Evolutionary conservation across 2,113 vertebrate genomes (phyloP).

Genomic region (Acanthisitta chloris): DNA sequence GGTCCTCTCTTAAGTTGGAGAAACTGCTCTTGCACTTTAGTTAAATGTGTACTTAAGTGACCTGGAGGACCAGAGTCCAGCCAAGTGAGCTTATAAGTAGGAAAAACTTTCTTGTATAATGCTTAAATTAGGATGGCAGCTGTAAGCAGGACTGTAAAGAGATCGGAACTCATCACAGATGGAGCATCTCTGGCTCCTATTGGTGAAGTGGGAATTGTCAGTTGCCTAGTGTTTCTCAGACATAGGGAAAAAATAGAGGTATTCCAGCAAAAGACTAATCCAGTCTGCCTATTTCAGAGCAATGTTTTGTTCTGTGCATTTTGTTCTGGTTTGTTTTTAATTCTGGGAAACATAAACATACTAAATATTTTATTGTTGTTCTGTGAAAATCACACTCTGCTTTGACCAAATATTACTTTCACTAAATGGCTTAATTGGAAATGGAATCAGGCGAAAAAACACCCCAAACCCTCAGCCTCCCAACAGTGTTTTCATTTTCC

Average conservation of each 20-base stretch:
- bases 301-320: not conserved
- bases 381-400: not conserved
- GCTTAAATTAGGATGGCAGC: not conserved
- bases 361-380: conserved; percentile 23
- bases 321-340: not conserved
- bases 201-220: not conserved
- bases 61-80: not conserved
- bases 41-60: not conserved
- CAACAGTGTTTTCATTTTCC: not conserved
- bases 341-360: not conserved
- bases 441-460: not conserved
- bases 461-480: not conserved
- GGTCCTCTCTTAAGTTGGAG: not conserved
- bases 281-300: not conserved
- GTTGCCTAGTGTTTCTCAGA: not conserved
- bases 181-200: not conserved
- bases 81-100: not conserved
- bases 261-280: not conserved
- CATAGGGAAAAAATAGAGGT: not conserved
- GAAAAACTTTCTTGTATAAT: not conserved
- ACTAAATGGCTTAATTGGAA: not conserved
- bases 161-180: not conserved
- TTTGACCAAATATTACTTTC: conserved; percentile 5
- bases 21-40: not conserved
- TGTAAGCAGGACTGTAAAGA: not conserved